These are phyloP conservation scores for Drosophila kuntzei DNA, from an alignment of 2,888 invertebrate genomes.

Conservation along the genomic window DNA sequence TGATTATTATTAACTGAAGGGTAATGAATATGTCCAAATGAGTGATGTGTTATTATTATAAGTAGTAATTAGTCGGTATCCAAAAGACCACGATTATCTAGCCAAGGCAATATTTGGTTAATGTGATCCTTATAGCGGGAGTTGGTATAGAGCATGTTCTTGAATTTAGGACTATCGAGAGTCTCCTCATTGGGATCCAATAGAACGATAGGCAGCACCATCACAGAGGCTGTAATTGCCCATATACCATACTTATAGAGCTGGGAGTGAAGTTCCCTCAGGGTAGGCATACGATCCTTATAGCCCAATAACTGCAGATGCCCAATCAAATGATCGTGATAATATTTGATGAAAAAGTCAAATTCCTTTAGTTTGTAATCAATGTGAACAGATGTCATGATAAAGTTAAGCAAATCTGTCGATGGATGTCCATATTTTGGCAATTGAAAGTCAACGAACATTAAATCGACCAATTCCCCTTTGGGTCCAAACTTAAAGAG, in stretches of 20 bases:
- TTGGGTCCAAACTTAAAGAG: conserved; percentile 74
- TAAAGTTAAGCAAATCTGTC: conserved; percentile 79
- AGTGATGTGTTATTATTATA: not conserved
- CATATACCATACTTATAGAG: conserved; percentile 73
- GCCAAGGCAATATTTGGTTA: conserved; percentile 80
- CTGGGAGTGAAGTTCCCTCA: conserved; percentile 75
- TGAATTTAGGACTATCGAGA: conserved; percentile 56
- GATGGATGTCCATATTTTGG: conserved; percentile 78
- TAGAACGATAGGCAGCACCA: conserved; percentile 74
- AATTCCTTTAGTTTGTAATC: conserved; percentile 79
- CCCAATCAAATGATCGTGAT: conserved; percentile 76
- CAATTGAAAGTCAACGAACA: conserved; percentile 82
- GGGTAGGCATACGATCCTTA: conserved; percentile 64
- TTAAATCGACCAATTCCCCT: conserved; percentile 67
- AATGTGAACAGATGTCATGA: conserved; percentile 79
- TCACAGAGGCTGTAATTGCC: conserved; percentile 68
- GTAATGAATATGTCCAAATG: not conserved
- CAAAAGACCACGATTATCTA: conserved; percentile 80
- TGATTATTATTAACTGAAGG: not conserved
- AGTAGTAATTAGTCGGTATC: conserved; percentile 38
- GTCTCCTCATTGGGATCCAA: conserved; percentile 76
- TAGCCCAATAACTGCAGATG: conserved; percentile 73
- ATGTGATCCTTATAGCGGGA: conserved; percentile 73
- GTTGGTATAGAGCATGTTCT: conserved; percentile 69
- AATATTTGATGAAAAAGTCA: conserved; percentile 81